Evolutionary conservation across 2,888 invertebrate species (phyloP).

Genomic region (Kuschelorhynchus macadamiae): DNA sequence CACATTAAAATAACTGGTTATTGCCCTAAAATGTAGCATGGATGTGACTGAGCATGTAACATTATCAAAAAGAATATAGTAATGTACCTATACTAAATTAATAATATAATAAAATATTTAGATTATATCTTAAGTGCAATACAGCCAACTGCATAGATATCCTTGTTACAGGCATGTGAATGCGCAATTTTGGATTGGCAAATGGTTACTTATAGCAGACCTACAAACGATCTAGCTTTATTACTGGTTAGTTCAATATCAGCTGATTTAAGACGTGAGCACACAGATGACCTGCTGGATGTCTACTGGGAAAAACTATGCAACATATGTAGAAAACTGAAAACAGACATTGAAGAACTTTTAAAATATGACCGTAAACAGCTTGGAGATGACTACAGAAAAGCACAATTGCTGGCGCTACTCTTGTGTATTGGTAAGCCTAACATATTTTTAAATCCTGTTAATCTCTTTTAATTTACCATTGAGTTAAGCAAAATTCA

Average conservation of each 20-base stretch:
- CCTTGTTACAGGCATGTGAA: conserved; percentile 64
- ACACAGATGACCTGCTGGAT: conserved; percentile 77
- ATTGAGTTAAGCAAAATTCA: no score
- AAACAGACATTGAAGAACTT: conserved; percentile 74
- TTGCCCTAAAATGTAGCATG: no score
- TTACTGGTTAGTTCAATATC: conserved; percentile 81
- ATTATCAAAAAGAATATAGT: no score
- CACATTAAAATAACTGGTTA: no score
- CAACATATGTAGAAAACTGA: conserved; percentile 73
- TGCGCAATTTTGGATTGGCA: conserved; percentile 87
- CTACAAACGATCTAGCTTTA: conserved; percentile 84
- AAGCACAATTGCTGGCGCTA: conserved; percentile 82
- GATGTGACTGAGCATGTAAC: no score
- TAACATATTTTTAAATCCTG: not conserved
- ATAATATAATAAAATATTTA: no score
- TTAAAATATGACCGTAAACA: conserved; percentile 72
- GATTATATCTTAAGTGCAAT: no score
- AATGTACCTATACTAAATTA: no score
- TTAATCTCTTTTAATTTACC: not conserved
- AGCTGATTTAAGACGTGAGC: conserved; percentile 77
- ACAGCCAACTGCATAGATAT: no score
- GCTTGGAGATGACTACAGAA: conserved; percentile 73
- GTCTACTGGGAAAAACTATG: conserved; percentile 79
- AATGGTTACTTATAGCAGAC: conserved; percentile 84
- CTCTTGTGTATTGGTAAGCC: conserved; percentile 77